phyloP scores from a whole-genome alignment of 2,888 invertebrate species.

The Crocallis elinguaria region DNA sequence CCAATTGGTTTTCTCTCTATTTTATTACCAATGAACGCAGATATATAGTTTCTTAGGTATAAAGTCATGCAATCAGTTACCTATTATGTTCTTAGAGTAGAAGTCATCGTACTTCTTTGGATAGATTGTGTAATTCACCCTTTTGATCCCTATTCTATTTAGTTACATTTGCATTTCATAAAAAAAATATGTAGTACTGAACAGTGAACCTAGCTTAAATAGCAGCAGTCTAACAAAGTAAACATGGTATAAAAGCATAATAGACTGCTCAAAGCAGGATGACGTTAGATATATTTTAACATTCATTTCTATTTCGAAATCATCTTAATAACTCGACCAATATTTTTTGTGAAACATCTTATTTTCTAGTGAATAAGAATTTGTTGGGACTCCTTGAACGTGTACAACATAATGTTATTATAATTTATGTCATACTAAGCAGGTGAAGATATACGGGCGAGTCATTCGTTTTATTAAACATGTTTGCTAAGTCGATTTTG shows the following conservation, averaged over 20 bases:
- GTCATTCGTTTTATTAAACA: constrained; percentile 84
- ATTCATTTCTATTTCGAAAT: constrained; percentile 67
- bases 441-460: constrained; percentile 83
- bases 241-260: constrained; percentile 58
- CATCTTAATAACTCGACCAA: constrained; percentile 69
- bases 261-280: constrained; percentile 55
- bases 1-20: constrained; percentile 24
- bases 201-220: neutral
- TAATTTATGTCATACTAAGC: constrained; percentile 84
- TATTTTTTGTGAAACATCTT: constrained; percentile 77
- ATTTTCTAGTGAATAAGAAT: constrained; percentile 82
- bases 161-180: neutral
- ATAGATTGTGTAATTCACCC: too few relatives aligned
- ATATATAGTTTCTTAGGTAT: neutral
- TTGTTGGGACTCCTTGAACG: constrained; percentile 81
- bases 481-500: constrained; percentile 83
- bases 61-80: neutral
- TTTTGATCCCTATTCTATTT: too few relatives aligned
- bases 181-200: neutral
- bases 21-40: neutral
- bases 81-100: neutral
- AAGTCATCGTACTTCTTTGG: too few relatives aligned
- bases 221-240: constrained; percentile 9
- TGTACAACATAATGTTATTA: constrained; percentile 84
- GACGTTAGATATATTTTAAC: constrained; percentile 61